Base-by-base conservation (phyloP, 2,113 vertebrate species). In the Felis chaus region DNA sequence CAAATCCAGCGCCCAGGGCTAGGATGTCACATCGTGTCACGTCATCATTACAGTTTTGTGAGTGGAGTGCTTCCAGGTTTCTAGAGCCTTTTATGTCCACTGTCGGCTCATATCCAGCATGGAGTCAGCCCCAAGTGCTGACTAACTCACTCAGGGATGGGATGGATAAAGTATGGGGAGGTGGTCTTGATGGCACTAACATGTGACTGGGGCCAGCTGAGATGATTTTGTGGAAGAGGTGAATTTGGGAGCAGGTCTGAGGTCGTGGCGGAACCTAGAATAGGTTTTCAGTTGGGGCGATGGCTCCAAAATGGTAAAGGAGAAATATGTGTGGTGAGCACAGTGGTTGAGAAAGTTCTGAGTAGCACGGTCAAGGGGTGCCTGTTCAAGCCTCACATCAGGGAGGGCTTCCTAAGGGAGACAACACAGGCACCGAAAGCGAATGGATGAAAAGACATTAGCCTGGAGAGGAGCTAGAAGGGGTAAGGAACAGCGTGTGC, bases 371-470 rank as follows among this genome's bases (percentile, higher is more conserved):
- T 85, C n/a, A 21, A 36, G 39, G n/a, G 57, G n/a, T 25, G 53
- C 27, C 82, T 82, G 94, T 21, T 61, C 45, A 9, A 36, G 29
- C 11, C 45, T 88, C 79, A 61, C 33, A 33, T 73, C 74, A 15
- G 48, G 68, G 86, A 83, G 83, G 78, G 29, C 55, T 98, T 94
- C 82, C 92, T 39, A 36, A 85, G 80, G 71, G 61, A 91, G 61
- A 39, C 4, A 8, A 0, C 0, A 8, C 7, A 31, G 85, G 31
- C 27, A 15, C 31, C 57, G 69, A 78, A 27, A 86, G 13, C 73
- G 50, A 73, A 73, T 25, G 48, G 50, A 55, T 39, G 57, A 71
- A 36, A 85, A 78, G 31, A 66, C 81, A 65, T 48, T 71, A 55
- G n/a, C 27, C 57, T 81, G 41, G n/a, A 90, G 25, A 63, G 31